phyloP scores from a whole-genome alignment of 2,888 invertebrate genomes.

The Agrypnus murinus region DNA sequence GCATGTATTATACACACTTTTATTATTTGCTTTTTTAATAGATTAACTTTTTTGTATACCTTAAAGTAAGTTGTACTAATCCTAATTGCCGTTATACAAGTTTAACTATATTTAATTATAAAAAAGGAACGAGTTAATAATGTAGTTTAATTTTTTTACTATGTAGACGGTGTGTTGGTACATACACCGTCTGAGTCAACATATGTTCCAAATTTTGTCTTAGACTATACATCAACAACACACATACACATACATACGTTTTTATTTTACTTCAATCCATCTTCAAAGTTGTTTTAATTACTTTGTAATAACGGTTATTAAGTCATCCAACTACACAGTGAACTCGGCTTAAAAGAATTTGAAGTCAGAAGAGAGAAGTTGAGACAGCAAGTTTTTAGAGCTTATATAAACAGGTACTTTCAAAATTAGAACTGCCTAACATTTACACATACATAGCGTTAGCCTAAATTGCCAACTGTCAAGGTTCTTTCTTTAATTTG shows the following conservation, averaged over 20 bases:
- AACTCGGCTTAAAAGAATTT: slow-evolving; percentile 9
- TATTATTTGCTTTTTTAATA: too few relatives aligned
- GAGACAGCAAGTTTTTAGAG: slow-evolving; percentile 19
- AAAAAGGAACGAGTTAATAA: too few relatives aligned
- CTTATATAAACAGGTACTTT: slow-evolving; percentile 29
- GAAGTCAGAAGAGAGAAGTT: not conserved
- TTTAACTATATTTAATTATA: not conserved
- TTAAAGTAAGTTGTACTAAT: too few relatives aligned
- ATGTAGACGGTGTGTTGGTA: too few relatives aligned
- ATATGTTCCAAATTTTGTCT: not conserved
- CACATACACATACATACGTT: slow-evolving; percentile 1
- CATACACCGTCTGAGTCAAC: too few relatives aligned
- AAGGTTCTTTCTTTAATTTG: slow-evolving; percentile 14
- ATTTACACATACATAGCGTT: slow-evolving; percentile 18
- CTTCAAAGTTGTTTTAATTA: slow-evolving; percentile 24
- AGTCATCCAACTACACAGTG: slow-evolving; percentile 24
- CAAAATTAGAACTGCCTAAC: slow-evolving; percentile 33
- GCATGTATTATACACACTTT: too few relatives aligned
- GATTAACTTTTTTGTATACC: too few relatives aligned
- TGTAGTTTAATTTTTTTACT: not conserved
- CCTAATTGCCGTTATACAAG: not conserved
- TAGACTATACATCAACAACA: not conserved
- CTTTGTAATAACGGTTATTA: slow-evolving; percentile 31
- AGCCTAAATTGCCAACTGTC: slow-evolving; percentile 30
- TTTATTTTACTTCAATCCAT: slow-evolving; percentile 13